Evolutionary conservation across 2,888 invertebrate genomes (phyloP).

Genomic region (Apotomis betuletana): DNA sequence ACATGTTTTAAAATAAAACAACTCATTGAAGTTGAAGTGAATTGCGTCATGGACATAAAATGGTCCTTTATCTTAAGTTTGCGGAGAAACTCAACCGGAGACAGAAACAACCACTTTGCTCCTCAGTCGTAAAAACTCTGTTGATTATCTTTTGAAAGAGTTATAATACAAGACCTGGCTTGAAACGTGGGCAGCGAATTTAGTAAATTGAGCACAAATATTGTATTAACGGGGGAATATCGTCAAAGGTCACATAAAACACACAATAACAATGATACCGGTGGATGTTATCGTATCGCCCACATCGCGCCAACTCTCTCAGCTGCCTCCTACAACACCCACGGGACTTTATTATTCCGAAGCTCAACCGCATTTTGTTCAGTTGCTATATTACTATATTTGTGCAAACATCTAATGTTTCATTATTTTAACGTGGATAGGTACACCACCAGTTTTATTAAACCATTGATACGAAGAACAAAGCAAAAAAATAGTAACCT

Average conservation of each 20-base stretch:
- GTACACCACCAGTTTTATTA: too few relatives aligned
- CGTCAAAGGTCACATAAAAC: slow-evolving; percentile 15
- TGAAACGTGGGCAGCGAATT: neutral
- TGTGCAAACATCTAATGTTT: too few relatives aligned
- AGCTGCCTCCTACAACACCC: slow-evolving; percentile 11
- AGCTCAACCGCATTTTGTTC: neutral
- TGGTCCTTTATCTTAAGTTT: too few relatives aligned
- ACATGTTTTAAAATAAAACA: too few relatives aligned
- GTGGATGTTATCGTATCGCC: slow-evolving; percentile 12
- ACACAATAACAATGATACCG: slow-evolving; percentile 27
- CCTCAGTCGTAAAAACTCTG: slow-evolving; percentile 24
- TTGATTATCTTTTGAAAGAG: slow-evolving; percentile 25
- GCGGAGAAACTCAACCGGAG: neutral
- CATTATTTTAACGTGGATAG: too few relatives aligned
- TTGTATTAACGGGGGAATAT: slow-evolving; percentile 2
- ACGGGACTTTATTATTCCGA: slow-evolving; percentile 11
- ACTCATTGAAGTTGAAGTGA: too few relatives aligned
- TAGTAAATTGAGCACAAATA: slow-evolving; percentile 12
- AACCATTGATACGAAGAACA: too few relatives aligned
- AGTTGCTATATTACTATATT: neutral
- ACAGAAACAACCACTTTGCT: slow-evolving; percentile 13
- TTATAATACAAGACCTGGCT: neutral
- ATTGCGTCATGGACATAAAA: too few relatives aligned
- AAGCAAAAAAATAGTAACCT: too few relatives aligned
- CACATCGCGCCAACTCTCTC: slow-evolving; percentile 8